phyloP scores from a whole-genome alignment of 2,113 vertebrate genomes.

The Gallinago undulata region DNA sequence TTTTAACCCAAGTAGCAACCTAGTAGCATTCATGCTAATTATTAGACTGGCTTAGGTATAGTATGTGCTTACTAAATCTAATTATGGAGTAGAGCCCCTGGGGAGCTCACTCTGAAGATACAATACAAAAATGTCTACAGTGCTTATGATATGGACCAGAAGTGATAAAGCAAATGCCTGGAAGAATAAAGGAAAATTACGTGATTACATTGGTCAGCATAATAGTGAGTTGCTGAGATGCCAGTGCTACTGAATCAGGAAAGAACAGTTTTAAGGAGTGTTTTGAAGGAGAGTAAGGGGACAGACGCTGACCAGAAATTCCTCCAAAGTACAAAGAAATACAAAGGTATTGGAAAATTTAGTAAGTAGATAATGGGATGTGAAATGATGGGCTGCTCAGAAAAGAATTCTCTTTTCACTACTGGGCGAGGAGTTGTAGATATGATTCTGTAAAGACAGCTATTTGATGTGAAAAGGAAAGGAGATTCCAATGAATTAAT shows the following conservation, averaged over 20 bases:
- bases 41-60: neutral
- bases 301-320: neutral
- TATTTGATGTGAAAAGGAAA: neutral
- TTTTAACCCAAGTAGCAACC: neutral
- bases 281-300: neutral
- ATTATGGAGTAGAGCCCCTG: neutral
- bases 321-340: neutral
- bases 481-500: neutral
- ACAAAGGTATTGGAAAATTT: neutral
- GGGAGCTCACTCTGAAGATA: neutral
- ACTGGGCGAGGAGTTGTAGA: rapidly evolving
- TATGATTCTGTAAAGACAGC: neutral
- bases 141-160: neutral
- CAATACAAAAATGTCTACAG: neutral
- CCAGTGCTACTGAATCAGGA: neutral
- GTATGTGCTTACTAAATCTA: neutral
- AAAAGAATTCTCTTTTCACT: neutral
- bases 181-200: neutral
- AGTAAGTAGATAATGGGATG: neutral
- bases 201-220: neutral
- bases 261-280: neutral
- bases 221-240: neutral
- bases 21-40: neutral
- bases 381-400: neutral
- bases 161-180: neutral